Conservation (phyloP, 2,113 vertebrate species). For the Siniperca knerii region DNA sequence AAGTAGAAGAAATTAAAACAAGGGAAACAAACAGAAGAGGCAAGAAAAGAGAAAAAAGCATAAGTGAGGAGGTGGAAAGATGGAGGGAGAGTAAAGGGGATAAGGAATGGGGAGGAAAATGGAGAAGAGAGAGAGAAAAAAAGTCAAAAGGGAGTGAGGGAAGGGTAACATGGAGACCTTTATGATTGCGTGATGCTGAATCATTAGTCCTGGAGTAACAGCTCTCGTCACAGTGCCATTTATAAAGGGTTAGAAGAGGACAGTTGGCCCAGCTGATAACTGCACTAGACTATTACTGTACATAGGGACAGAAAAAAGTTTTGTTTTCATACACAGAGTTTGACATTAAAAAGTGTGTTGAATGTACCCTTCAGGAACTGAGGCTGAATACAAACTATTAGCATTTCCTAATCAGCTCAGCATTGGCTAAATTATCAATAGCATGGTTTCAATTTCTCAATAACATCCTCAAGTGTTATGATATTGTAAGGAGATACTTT, state of each 20-base stretch:
- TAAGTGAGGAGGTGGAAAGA: slow-evolving; percentile 10
- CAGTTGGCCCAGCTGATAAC: slow-evolving; percentile 9
- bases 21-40: slow-evolving; percentile 22
- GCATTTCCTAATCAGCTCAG: neutral
- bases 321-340: slow-evolving; percentile 1
- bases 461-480: neutral
- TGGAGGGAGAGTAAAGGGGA: neutral
- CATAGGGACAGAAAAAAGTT: neutral
- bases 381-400: neutral
- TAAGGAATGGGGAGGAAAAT: neutral
- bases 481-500: neutral
- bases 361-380: neutral
- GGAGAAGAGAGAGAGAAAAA: neutral
- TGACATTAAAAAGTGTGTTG: slow-evolving; percentile 15
- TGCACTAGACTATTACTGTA: neutral
- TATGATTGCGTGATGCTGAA: slow-evolving; percentile 54
- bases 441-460: neutral
- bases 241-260: slow-evolving; percentile 43
- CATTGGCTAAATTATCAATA: neutral
- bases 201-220: slow-evolving; percentile 69
- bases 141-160: neutral
- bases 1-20: slow-evolving; percentile 21
- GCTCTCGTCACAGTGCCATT: slow-evolving; percentile 43
- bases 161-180: slow-evolving; percentile 27
- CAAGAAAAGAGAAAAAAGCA: neutral